phyloP scores from a whole-genome alignment of 1,140 invertebrate genomes.

The Micrasema longulum region DNA sequence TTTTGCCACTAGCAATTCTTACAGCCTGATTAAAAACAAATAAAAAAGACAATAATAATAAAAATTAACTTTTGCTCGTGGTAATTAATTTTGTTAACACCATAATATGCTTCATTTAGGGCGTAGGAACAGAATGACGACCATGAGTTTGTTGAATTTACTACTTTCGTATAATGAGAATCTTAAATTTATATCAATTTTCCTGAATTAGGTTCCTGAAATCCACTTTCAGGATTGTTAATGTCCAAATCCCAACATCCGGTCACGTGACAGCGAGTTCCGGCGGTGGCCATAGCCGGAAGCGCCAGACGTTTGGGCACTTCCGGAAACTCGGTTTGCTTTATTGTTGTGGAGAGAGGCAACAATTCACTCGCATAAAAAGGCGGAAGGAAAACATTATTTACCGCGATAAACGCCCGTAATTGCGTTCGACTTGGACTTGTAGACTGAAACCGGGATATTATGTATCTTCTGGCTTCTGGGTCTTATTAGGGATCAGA shows the following conservation, averaged over 20 bases:
- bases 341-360: conserved; percentile 26
- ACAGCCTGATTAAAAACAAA: too few relatives aligned
- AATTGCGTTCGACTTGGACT: conserved; percentile 34
- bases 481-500: too few relatives aligned
- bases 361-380: conserved; percentile 35
- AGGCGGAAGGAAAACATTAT: conserved; percentile 35
- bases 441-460: background rate
- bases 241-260: conserved; percentile 26
- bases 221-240: conserved; percentile 37
- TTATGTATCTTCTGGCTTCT: too few relatives aligned
- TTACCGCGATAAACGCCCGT: conserved; percentile 24
- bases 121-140: background rate
- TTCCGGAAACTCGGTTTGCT: conserved; percentile 35
- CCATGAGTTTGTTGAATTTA: background rate
- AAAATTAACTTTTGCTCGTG: background rate
- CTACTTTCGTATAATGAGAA: background rate
- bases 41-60: too few relatives aligned
- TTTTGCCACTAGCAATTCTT: too few relatives aligned
- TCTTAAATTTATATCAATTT: conserved; percentile 21
- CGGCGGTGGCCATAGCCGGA: conserved; percentile 14
- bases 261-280: conserved; percentile 33
- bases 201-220: conserved; percentile 13
- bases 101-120: background rate
- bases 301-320: conserved; percentile 33
- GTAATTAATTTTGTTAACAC: background rate